Evolutionary conservation across 2,113 vertebrate species (phyloP), one percentile per base, ranked within the genome.

Genomic region (Silurus glanis): DNA sequence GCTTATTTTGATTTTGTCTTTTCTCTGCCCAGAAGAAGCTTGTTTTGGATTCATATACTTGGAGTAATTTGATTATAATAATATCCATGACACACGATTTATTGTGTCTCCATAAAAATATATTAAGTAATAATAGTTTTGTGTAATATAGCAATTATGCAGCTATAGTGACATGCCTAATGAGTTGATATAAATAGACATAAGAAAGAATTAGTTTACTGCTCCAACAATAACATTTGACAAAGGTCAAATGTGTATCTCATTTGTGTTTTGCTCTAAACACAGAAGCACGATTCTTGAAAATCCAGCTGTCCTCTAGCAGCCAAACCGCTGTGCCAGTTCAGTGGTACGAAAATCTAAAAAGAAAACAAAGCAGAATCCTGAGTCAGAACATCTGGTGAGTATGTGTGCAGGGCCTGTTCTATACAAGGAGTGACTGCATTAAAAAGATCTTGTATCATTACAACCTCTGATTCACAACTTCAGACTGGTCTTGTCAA

Each of bases 381-480:
- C 76, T 83, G 79, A 90, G 80, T 84, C 59, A 83, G 87, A 84
- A 88, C 90, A 89, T 90, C 90, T 91, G 91, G 82, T 84, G 7
- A 19, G 25, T 37, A 58, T 49, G 28, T 69, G 56, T 80, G 62
- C 82, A 71, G 61, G 28, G 59, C 79, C 21, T 45, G 56, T 79
- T 58, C 16, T 62, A 83, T 55, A 75, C 75, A 83, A 21, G 47
- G 76, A 66, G 61, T 82, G 28, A 69, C 51, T 75, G 66, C 72
- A 69, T 82, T 67, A 80, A 72, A 81, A 61, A 82, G 56, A 90
- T 78, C 71, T 4, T 80, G 51, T 75, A 87, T 67, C 71, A 72
- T 89, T 88, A 89, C 82, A 85, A 37, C 45, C 62, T 89, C 85
- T 83, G 75, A 79, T 88, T 90, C 58, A 86, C 72, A 88, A 80